phyloP scores from a whole-genome alignment of 30 jellyfish, hydroid and myxozoan genomes.

The Chrysaora quinquecirrha region DNA sequence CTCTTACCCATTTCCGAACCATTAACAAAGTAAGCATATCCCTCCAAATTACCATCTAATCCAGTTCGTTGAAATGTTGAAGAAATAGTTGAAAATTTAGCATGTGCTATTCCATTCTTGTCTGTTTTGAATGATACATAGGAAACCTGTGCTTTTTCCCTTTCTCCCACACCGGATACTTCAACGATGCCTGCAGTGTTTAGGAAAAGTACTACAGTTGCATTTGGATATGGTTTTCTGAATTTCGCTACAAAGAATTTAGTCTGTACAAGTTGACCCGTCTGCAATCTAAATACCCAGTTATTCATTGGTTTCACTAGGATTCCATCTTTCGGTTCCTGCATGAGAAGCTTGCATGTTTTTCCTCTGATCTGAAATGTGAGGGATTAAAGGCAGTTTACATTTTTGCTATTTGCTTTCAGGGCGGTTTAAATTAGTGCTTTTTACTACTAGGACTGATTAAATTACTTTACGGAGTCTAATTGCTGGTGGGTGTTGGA shows the following conservation, averaged over 20 bases:
- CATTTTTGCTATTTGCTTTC: too few species aligned
- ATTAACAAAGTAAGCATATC: slow-evolving; percentile 16
- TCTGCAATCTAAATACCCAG: slow-evolving; percentile 43
- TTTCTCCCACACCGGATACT: neutral
- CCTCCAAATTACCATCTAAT: slow-evolving; percentile 56
- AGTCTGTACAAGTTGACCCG: slow-evolving; percentile 11
- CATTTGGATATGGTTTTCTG: slow-evolving; percentile 39
- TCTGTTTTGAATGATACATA: neutral
- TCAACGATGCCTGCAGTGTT: neutral
- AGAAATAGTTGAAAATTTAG: slow-evolving; percentile 29
- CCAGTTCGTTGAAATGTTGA: slow-evolving; percentile 23
- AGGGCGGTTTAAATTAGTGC: too few species aligned
- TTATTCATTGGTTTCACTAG: neutral
- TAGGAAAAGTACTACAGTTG: neutral
- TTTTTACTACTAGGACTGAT: too few species aligned
- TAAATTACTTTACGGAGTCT: too few species aligned
- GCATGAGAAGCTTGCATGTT: slow-evolving; percentile 8
- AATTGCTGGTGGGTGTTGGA: too few species aligned
- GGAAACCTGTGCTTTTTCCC: neutral
- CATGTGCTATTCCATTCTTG: slow-evolving; percentile 10
- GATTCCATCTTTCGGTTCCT: slow-evolving; percentile 43
- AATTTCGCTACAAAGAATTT: slow-evolving; percentile 43
- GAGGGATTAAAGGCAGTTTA: too few species aligned
- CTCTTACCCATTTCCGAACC: slow-evolving; percentile 10
- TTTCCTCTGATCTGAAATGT: neutral